A percentile compares a stretch with the other conserved stretches of the same genome.
phyloP scores from a whole-genome alignment of 2,113 vertebrate genomes.

The Malurus melanocephalus region DNA sequence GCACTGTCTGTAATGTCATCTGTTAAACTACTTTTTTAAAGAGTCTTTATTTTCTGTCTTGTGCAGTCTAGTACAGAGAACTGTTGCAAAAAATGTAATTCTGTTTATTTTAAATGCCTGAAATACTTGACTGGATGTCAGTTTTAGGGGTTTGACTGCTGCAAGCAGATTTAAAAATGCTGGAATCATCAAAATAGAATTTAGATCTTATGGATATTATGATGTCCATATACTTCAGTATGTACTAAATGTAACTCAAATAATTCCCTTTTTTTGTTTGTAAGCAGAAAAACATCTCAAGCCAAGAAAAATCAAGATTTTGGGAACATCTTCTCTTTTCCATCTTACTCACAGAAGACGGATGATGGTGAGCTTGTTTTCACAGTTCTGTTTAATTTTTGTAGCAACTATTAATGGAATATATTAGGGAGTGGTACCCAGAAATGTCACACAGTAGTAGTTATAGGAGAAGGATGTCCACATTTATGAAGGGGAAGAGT shows the following conservation, averaged over 20 bases:
- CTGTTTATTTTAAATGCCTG: neutral
- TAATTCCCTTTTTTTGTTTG: neutral
- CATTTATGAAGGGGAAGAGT: neutral
- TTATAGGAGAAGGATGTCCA: neutral
- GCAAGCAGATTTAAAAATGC: neutral
- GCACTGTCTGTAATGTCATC: neutral
- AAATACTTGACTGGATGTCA: neutral
- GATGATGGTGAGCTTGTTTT: conserved; percentile 82
- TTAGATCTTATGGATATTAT: neutral
- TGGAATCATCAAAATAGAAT: neutral
- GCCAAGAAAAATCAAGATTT: conserved; percentile 80
- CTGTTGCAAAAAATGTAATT: neutral
- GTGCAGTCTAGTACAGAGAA: neutral
- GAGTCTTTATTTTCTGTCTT: neutral
- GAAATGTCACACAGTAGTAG: neutral
- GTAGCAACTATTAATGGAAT: neutral
- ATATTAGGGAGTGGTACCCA: neutral
- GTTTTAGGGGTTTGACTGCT: neutral
- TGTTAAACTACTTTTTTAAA: neutral
- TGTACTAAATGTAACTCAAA: neutral
- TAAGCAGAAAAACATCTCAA: conserved; percentile 74
- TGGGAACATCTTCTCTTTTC: conserved; percentile 77
- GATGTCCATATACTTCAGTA: rapidly evolving
- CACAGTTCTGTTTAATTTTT: neutral
- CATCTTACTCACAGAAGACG: conserved; percentile 84